phyloP scores from a whole-genome alignment of 2,888 invertebrate genomes.

The Eilema griseolum region DNA sequence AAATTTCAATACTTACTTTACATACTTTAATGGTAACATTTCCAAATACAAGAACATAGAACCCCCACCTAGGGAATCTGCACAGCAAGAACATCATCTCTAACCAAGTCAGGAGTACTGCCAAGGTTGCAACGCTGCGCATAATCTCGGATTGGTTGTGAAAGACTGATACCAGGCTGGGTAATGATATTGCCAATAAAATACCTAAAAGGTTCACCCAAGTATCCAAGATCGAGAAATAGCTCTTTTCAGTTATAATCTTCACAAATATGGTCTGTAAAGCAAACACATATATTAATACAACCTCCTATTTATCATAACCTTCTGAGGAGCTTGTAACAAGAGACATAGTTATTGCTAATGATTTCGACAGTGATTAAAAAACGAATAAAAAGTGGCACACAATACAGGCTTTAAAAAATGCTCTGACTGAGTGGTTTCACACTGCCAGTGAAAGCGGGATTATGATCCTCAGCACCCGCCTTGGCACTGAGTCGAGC shows the following conservation, averaged over 20 bases:
- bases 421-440: too few species aligned
- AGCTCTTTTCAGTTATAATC: constrained; percentile 65
- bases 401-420: too few species aligned
- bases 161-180: constrained; percentile 44
- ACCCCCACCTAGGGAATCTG: constrained; percentile 85
- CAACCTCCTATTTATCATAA: too few species aligned
- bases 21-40: constrained; percentile 84
- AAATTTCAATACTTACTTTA: constrained; percentile 67
- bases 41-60: constrained; percentile 87
- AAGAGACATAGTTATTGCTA: too few species aligned
- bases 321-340: too few species aligned
- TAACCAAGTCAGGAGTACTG: constrained; percentile 84
- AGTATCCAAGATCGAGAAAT: constrained; percentile 82
- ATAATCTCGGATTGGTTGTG: constrained; percentile 55
- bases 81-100: constrained; percentile 86
- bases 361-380: too few species aligned
- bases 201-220: constrained; percentile 82
- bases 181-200: constrained; percentile 69
- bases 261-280: constrained; percentile 81
- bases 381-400: too few species aligned
- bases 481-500: too few species aligned
- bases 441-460: too few species aligned
- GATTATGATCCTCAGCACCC: too few species aligned
- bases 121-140: constrained; percentile 76
- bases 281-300: not conserved